Evolutionary conservation across 2,888 invertebrate species (phyloP).

Genomic region (Philereme vetulata): DNA sequence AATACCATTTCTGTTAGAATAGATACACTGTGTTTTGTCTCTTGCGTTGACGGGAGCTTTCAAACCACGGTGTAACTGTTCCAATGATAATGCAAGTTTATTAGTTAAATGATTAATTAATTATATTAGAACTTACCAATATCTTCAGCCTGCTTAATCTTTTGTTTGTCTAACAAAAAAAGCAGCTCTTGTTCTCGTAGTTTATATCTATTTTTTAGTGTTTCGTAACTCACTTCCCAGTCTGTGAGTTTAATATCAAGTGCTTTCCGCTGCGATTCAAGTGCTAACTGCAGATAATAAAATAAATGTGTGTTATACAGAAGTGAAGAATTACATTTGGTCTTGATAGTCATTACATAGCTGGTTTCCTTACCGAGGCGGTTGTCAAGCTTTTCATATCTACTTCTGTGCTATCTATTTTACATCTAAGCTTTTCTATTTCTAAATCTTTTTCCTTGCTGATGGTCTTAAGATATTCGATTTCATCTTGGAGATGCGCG

Average conservation of each 20-base stretch:
- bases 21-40: too few relatives aligned
- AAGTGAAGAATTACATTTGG: background rate
- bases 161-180: constrained; percentile 69
- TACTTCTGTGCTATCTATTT: constrained; percentile 52
- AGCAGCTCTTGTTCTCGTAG: constrained; percentile 82
- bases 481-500: constrained; percentile 59
- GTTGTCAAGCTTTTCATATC: constrained; percentile 44
- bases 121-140: constrained; percentile 46
- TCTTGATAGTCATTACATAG: background rate
- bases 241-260: constrained; percentile 67
- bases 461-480: constrained; percentile 47
- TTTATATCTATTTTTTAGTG: constrained; percentile 76
- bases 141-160: constrained; percentile 45
- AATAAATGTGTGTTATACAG: background rate
- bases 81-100: too few relatives aligned
- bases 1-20: too few relatives aligned
- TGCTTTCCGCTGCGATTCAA: constrained; percentile 56
- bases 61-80: too few relatives aligned
- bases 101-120: too few relatives aligned
- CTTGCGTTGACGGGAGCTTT: too few relatives aligned
- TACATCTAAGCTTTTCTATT: constrained; percentile 53
- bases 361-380: constrained; percentile 28
- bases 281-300: constrained; percentile 49
- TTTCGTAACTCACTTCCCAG: constrained; percentile 80
- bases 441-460: constrained; percentile 61